Evolutionary conservation across 2,888 invertebrate species (phyloP).

Genomic region (Vannuccia rotundouncinata): DNA sequence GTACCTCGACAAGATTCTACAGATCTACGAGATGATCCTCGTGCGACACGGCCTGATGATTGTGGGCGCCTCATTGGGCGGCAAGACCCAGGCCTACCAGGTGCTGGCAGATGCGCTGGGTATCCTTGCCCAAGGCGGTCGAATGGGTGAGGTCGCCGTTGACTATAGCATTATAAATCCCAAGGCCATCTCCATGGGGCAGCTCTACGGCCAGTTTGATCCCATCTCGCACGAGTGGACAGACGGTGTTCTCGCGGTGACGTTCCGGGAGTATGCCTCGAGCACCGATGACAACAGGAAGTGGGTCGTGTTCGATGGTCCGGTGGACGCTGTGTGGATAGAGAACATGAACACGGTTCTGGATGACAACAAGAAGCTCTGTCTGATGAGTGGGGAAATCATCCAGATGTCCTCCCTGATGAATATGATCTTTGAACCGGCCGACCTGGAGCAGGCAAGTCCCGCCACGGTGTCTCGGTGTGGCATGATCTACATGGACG

Average conservation of each 20-base stretch:
- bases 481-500: conserved; percentile 82
- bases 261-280: conserved; percentile 56
- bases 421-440: conserved; percentile 58
- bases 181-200: conserved; percentile 57
- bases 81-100: conserved; percentile 55
- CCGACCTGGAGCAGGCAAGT: conserved; percentile 70
- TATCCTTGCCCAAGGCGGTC: conserved; percentile 49
- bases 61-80: conserved; percentile 57
- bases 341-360: conserved; percentile 94
- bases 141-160: conserved; percentile 52
- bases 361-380: conserved; percentile 81
- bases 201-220: conserved; percentile 57
- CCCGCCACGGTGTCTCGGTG: conserved; percentile 88
- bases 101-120: conserved; percentile 55
- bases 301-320: conserved; percentile 92
- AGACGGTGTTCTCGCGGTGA: conserved; percentile 65
- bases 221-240: conserved; percentile 58
- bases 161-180: conserved; percentile 56
- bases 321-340: conserved; percentile 92
- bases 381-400: conserved; percentile 58
- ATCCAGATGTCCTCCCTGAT: conserved; percentile 57
- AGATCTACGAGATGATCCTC: conserved; percentile 58
- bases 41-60: conserved; percentile 58
- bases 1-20: conserved; percentile 60
- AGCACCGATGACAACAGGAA: conserved; percentile 67